Percentiles rank a stretch among this genome's conserved stretches.
These are phyloP conservation scores for Sebastes variabilis DNA, from an alignment of 2,797 vertebrate species.

Conservation along the genomic window DNA sequence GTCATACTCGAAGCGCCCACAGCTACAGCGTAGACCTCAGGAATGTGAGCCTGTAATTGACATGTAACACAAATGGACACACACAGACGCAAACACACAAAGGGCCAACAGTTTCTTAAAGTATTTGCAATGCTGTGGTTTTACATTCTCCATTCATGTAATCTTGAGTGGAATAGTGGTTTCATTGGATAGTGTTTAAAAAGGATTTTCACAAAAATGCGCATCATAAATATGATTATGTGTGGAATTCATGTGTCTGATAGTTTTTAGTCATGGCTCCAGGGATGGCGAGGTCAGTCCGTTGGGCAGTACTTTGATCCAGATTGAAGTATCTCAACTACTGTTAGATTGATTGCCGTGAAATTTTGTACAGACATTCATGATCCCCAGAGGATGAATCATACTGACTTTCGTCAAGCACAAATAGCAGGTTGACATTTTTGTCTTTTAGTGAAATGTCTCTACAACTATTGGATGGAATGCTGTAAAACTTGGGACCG, in stretches of 20 bases:
- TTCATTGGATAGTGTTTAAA: neutral
- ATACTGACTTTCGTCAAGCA: no score
- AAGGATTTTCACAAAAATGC: slow-evolving; percentile 26
- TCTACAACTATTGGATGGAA: neutral
- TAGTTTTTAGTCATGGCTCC: neutral
- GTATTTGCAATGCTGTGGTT: slow-evolving; percentile 4
- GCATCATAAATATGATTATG: neutral
- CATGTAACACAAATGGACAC: slow-evolving; percentile 17
- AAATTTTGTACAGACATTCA: neutral
- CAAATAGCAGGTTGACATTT: neutral
- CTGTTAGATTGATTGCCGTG: neutral
- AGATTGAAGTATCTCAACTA: neutral
- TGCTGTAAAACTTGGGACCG: neutral
- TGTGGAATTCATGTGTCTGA: neutral
- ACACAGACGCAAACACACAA: slow-evolving; percentile 13
- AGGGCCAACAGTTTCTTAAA: neutral
- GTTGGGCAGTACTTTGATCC: neutral
- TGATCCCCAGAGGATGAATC: neutral
- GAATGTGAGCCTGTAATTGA: slow-evolving; percentile 50
- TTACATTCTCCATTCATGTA: neutral
- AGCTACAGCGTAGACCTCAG: slow-evolving; percentile 27
- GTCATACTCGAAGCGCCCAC: slow-evolving; percentile 20
- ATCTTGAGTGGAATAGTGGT: neutral
- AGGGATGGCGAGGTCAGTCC: neutral
- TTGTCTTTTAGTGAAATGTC: neutral